Evolutionary conservation across 2,113 vertebrate species (phyloP).

Genomic region (Stercorarius parasiticus): DNA sequence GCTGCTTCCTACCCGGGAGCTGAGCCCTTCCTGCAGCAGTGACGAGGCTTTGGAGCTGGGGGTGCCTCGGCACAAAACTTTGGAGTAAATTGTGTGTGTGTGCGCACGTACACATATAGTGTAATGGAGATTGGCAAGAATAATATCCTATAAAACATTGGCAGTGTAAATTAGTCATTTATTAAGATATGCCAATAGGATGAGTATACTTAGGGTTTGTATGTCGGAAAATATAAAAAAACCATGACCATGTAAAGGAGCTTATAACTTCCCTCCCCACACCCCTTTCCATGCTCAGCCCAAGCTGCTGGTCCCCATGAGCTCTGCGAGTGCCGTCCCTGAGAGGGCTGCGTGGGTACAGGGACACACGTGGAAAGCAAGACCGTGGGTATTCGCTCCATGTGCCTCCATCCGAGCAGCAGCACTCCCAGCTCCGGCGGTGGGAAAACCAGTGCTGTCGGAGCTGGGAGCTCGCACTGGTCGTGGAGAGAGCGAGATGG

Average conservation of each 20-base stretch:
- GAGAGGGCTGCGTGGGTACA: accelerated
- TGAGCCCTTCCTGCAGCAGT: not conserved
- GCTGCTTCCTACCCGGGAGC: not conserved
- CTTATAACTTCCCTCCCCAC: accelerated
- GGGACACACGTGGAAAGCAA: not conserved
- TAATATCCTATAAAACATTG: not conserved
- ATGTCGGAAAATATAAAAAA: not conserved
- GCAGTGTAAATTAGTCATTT: accelerated
- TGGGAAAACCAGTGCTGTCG: not conserved
- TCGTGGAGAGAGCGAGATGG: not conserved
- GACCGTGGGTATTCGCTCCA: accelerated
- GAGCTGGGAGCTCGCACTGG: not conserved
- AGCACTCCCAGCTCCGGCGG: accelerated
- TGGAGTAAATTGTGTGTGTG: no score
- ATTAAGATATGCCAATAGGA: no score
- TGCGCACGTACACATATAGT: accelerated
- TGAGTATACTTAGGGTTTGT: not conserved
- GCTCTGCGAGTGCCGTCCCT: accelerated
- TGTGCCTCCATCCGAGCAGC: not conserved
- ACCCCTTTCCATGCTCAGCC: not conserved
- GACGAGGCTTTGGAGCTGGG: accelerated
- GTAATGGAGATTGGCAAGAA: not conserved
- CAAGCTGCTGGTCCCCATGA: accelerated
- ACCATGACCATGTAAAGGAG: not conserved
- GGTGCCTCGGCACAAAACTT: not conserved